phyloP scores from a whole-genome alignment of 2,113 vertebrate species.

The Rhabdornis inornatus region DNA sequence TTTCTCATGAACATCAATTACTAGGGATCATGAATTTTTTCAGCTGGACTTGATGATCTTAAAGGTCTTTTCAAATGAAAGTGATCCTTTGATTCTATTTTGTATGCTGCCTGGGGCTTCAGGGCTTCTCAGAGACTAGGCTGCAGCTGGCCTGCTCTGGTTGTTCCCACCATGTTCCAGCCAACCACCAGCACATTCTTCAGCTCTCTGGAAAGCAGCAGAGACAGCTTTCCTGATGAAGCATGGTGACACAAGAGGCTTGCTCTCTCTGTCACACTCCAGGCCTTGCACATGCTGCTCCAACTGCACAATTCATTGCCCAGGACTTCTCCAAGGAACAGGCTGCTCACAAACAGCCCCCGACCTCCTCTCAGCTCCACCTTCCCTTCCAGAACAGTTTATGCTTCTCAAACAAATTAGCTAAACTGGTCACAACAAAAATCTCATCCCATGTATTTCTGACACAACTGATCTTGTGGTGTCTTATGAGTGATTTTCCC shows the following conservation, averaged over 20 bases:
- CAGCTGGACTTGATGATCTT: background rate
- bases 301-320: background rate
- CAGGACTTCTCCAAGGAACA: background rate
- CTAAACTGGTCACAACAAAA: background rate
- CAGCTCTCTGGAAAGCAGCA: background rate
- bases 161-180: background rate
- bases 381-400: background rate
- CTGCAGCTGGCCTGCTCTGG: background rate
- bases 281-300: background rate
- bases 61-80: background rate
- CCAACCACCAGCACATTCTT: background rate
- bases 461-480: rapidly evolving
- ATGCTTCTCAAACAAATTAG: background rate
- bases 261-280: background rate
- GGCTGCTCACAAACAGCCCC: background rate
- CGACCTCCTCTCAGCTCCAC: background rate
- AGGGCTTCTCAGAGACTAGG: background rate
- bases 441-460: background rate
- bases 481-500: background rate
- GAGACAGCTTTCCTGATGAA: background rate
- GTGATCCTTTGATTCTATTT: background rate
- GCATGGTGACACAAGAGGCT: background rate
- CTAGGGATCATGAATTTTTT: background rate
- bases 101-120: background rate
- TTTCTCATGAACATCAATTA: background rate